Conservation (phyloP, 2,888 invertebrate genomes). For the Orthosia cruda region DNA sequence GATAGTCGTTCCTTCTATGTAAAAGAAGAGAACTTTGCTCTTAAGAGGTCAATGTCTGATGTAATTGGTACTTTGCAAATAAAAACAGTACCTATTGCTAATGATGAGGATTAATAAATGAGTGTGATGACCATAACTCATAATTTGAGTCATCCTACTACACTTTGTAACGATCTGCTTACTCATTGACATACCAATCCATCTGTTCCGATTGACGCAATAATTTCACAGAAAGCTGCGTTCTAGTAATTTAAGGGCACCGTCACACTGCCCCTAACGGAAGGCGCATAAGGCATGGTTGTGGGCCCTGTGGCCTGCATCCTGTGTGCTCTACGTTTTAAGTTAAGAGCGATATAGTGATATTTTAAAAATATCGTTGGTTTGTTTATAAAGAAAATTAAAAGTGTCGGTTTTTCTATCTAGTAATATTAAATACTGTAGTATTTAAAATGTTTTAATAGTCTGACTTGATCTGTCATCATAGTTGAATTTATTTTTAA, state of each 20-base stretch:
- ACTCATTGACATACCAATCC: slow-evolving; percentile 61
- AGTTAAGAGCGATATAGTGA: slow-evolving; percentile 12
- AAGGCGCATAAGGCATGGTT: slow-evolving; percentile 39
- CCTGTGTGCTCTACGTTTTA: slow-evolving; percentile 37
- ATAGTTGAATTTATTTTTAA: too few species aligned
- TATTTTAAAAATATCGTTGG: too few species aligned
- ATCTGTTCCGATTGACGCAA: slow-evolving; percentile 62
- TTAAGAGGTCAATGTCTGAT: neutral
- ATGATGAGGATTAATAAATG: slow-evolving; percentile 42
- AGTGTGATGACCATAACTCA: slow-evolving; percentile 51
- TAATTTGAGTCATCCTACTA: slow-evolving; percentile 50
- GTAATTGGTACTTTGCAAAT: neutral
- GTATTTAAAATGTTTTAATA: too few species aligned
- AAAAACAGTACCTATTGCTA: slow-evolving; percentile 37
- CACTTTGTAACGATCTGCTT: slow-evolving; percentile 58
- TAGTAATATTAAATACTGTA: too few species aligned
- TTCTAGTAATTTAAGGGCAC: slow-evolving; percentile 52
- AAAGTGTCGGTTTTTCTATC: too few species aligned
- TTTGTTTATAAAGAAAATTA: too few species aligned
- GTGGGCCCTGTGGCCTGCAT: slow-evolving; percentile 15
- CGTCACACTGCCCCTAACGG: slow-evolving; percentile 43
- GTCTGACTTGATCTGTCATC: too few species aligned
- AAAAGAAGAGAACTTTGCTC: neutral
- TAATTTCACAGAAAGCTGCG: slow-evolving; percentile 65
- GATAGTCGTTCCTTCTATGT: neutral